Percentiles rank a stretch among this genome's conserved stretches.
Evolutionary conservation across 2,888 invertebrate genomes (phyloP).

Genomic region (Ariolimax columbianus): DNA sequence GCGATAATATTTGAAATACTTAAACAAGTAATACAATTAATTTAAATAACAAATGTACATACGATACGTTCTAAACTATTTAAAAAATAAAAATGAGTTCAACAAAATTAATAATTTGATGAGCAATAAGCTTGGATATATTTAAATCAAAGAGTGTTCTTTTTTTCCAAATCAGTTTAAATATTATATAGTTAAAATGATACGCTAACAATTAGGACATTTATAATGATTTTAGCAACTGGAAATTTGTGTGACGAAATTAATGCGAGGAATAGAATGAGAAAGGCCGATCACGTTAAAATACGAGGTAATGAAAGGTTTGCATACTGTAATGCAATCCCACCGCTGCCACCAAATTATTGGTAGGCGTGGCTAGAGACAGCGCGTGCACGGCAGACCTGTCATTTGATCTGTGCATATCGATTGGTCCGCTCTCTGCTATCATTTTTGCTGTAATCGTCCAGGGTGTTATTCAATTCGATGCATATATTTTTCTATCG

Average conservation of each 20-base stretch:
- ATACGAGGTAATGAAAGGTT: slow-evolving; percentile 33
- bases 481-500: slow-evolving; percentile 41
- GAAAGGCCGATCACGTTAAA: slow-evolving; percentile 14
- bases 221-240: neutral
- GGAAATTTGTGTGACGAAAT: neutral
- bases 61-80: no score
- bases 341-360: slow-evolving; percentile 38
- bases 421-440: slow-evolving; percentile 38
- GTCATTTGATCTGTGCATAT: slow-evolving; percentile 45
- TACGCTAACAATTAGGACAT: neutral
- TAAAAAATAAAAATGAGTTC: no score
- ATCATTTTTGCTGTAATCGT: slow-evolving; percentile 46
- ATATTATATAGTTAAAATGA: no score
- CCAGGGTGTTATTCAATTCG: slow-evolving; percentile 47
- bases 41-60: no score
- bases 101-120: no score
- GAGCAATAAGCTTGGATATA: no score
- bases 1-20: no score
- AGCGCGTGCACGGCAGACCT: slow-evolving; percentile 40
- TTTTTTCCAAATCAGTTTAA: no score
- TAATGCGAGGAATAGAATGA: slow-evolving; percentile 8
- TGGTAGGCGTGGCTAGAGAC: slow-evolving; percentile 40
- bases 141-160: no score
- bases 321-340: slow-evolving; percentile 41
- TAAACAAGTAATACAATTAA: no score